A percentile compares a stretch with the other conserved stretches of the same genome.
These are phyloP conservation scores for Orestias chungarensis DNA, from an alignment of 2,797 vertebrate genomes.

Conservation along the genomic window DNA sequence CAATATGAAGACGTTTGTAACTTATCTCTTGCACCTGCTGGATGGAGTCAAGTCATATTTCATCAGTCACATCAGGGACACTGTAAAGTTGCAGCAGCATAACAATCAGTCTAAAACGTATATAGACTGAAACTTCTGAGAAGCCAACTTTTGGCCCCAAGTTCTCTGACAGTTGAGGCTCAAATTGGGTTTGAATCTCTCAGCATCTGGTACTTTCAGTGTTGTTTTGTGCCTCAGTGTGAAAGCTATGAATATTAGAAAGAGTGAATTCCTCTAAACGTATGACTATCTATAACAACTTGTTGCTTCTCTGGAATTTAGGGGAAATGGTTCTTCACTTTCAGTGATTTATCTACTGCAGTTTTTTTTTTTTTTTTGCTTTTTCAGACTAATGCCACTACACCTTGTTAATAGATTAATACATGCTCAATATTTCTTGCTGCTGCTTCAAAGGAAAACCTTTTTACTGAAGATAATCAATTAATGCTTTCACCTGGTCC, in stretches of 20 bases:
- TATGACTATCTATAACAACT: neutral
- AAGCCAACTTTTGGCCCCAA: slow-evolving; percentile 11
- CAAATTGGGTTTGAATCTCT: slow-evolving; percentile 6
- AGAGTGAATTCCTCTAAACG: neutral
- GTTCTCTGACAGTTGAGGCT: neutral
- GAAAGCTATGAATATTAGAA: neutral
- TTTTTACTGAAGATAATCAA: slow-evolving; percentile 40
- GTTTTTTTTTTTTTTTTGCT: slow-evolving; percentile 6
- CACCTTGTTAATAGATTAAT: slow-evolving; percentile 29
- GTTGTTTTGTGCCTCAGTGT: neutral
- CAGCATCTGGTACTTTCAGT: neutral
- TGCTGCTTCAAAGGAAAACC: slow-evolving; percentile 45
- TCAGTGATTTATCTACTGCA: neutral
- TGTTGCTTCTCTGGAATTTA: neutral
- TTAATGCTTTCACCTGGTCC: slow-evolving; percentile 30
- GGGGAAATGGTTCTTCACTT: neutral
- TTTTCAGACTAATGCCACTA: slow-evolving; percentile 16
- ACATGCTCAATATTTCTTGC: slow-evolving; percentile 25
- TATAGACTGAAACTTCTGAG: neutral
- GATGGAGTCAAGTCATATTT: slow-evolving; percentile 55
- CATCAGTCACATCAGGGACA: slow-evolving; percentile 54
- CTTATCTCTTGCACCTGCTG: slow-evolving; percentile 44
- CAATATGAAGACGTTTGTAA: slow-evolving; percentile 52
- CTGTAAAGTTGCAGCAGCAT: slow-evolving; percentile 38
- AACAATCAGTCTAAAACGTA: slow-evolving; percentile 54